A percentile compares a stretch with the other conserved stretches of the same genome.
Conservation (phyloP, 2,888 invertebrate species). For the Myathropa florea region DNA sequence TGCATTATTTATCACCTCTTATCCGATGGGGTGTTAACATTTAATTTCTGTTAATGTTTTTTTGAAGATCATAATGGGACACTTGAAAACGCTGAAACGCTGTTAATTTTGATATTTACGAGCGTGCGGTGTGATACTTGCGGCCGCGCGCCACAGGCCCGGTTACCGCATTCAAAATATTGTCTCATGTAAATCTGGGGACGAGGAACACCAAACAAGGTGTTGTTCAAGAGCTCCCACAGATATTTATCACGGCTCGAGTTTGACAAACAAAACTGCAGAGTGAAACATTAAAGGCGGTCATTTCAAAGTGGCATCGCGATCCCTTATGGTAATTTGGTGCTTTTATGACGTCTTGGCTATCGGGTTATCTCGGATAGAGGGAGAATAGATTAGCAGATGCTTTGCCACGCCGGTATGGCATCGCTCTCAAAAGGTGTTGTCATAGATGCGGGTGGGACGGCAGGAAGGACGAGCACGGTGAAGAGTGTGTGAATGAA, state of each 20-base stretch:
- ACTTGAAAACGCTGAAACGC: constrained; percentile 49
- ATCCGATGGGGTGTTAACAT: constrained; percentile 64
- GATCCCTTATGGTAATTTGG: constrained; percentile 51
- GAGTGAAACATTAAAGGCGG: constrained; percentile 37
- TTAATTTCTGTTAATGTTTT: constrained; percentile 45
- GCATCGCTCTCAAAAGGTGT: neutral
- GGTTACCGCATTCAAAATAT: constrained; percentile 20
- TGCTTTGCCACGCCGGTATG: constrained; percentile 1
- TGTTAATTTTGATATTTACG: constrained; percentile 60
- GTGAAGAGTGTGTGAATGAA: neutral
- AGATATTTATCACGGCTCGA: neutral
- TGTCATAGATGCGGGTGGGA: neutral
- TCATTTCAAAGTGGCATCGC: constrained; percentile 28
- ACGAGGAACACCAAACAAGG: constrained; percentile 10
- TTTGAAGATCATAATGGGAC: constrained; percentile 42
- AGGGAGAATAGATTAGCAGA: constrained; percentile 17
- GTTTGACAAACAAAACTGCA: constrained; percentile 48
- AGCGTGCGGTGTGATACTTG: constrained; percentile 33
- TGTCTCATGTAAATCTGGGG: constrained; percentile 10
- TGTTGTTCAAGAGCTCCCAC: constrained; percentile 18
- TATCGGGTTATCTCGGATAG: constrained; percentile 31
- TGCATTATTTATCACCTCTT: constrained; percentile 40
- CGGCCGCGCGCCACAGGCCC: neutral
- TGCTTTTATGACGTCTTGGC: constrained; percentile 43
- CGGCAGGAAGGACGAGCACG: neutral